Evolutionary conservation across 2,888 invertebrate species (phyloP).

Genomic region (Bombyx huttoni): DNA sequence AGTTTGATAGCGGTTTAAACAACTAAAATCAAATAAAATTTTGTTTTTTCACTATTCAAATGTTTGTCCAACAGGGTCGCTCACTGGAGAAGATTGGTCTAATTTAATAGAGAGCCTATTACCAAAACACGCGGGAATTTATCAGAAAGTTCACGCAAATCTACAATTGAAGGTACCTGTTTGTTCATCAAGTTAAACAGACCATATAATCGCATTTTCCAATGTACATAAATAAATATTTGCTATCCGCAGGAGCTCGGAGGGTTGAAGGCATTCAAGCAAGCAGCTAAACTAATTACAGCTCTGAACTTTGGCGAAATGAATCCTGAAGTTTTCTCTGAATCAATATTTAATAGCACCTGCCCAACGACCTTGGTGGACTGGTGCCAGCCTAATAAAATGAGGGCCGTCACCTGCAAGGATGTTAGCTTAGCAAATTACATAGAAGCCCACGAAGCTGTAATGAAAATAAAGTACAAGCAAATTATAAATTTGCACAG

Average conservation of each 20-base stretch:
- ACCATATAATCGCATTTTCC: background rate
- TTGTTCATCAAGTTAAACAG: background rate
- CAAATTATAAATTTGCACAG: constrained; percentile 55
- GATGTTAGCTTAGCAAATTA: constrained; percentile 62
- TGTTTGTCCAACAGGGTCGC: constrained; percentile 47
- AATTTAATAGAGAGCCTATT: constrained; percentile 66
- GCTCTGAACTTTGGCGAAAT: constrained; percentile 56
- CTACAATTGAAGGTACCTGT: constrained; percentile 44
- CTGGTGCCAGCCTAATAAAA: constrained; percentile 59
- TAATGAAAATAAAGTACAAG: constrained; percentile 59
- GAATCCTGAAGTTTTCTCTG: constrained; percentile 51
- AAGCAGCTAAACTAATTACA: constrained; percentile 54
- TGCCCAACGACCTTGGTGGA: constrained; percentile 59
- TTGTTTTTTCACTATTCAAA: too few species aligned
- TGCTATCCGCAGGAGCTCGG: constrained; percentile 52
- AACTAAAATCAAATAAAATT: too few species aligned
- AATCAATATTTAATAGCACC: constrained; percentile 59
- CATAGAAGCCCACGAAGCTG: constrained; percentile 66
- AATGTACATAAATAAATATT: background rate
- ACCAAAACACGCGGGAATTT: constrained; percentile 66
- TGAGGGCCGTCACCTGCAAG: constrained; percentile 63
- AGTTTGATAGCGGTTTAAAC: too few species aligned
- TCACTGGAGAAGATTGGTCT: constrained; percentile 74
- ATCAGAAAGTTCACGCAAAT: constrained; percentile 58
- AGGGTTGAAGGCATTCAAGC: constrained; percentile 55